Percentiles rank a stretch among this genome's conserved stretches.
These are phyloP conservation scores for Montipora efflorescens DNA, from an alignment of 64 coral and sea anemone species.

Conservation along the genomic window DNA sequence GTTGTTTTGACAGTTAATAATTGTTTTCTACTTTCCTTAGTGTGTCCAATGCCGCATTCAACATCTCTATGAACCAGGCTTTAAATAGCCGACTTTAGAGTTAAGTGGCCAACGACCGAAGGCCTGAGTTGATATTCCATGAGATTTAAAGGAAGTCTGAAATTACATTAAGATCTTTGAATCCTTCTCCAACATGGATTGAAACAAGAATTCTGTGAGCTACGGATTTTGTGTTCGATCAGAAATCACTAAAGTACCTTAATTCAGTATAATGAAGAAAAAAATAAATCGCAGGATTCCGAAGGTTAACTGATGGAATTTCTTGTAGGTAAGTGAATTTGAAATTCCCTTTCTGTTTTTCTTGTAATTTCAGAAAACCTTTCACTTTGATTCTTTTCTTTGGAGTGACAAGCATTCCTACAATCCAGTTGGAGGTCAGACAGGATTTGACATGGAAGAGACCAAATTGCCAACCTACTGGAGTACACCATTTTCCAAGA, in stretches of 20 bases:
- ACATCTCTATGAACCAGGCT: too few relatives aligned
- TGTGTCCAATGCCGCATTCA: neutral
- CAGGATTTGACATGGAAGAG: neutral
- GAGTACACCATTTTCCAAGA: conserved; percentile 21
- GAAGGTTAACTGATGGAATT: neutral
- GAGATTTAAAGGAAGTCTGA: too few relatives aligned
- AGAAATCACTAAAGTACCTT: too few relatives aligned
- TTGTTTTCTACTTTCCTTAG: neutral
- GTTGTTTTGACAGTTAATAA: neutral
- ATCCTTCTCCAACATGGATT: too few relatives aligned
- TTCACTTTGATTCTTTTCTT: conserved; percentile 22
- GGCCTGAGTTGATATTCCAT: too few relatives aligned
- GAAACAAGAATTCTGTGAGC: too few relatives aligned
- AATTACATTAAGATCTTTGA: too few relatives aligned
- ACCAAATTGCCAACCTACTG: conserved; percentile 27
- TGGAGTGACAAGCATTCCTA: conserved; percentile 10
- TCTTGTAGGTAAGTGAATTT: neutral
- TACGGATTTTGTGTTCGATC: too few relatives aligned
- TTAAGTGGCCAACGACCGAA: too few relatives aligned
- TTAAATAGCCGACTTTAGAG: too few relatives aligned
- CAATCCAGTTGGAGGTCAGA: neutral
- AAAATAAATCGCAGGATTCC: neutral
- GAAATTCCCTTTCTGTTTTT: neutral
- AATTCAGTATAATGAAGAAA: neutral
- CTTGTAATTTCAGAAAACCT: conserved; percentile 10